phyloP scores from a whole-genome alignment of 2,113 vertebrate genomes.

The Tauraco erythrolophus region DNA sequence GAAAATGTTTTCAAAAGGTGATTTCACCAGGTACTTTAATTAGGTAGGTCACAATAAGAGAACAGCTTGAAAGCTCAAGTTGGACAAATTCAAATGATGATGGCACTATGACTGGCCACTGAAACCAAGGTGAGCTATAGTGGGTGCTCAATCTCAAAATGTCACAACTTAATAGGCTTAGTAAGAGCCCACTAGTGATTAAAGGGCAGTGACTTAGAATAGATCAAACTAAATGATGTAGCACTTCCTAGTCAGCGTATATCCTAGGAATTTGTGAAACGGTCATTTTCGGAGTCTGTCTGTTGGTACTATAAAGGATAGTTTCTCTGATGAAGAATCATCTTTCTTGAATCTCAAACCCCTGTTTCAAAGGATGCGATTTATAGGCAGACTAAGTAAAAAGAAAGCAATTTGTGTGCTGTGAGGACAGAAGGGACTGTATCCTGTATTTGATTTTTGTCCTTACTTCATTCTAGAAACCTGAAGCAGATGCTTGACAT shows the following conservation, averaged over 20 bases:
- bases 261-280: not conserved
- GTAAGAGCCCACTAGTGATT: not conserved
- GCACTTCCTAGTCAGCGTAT: not conserved
- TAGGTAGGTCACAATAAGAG: not conserved
- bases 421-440: not conserved
- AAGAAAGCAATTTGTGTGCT: not conserved
- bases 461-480: not conserved
- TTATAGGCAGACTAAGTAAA: not conserved
- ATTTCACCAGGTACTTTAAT: not conserved
- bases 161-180: not conserved
- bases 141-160: not conserved
- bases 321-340: not conserved
- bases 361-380: not conserved
- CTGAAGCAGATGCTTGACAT: not conserved
- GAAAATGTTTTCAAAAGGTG: not conserved
- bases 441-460: not conserved
- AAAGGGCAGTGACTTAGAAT: not conserved
- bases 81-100: not conserved
- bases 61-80: not conserved
- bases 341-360: not conserved
- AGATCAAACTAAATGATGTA: not conserved
- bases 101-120: not conserved
- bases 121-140: not conserved
- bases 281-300: not conserved
- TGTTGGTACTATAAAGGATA: not conserved